Evolutionary conservation across 2,797 vertebrate genomes (phyloP), one percentile per base, ranked within the genome.

Genomic region (Myotis findleyi): DNA sequence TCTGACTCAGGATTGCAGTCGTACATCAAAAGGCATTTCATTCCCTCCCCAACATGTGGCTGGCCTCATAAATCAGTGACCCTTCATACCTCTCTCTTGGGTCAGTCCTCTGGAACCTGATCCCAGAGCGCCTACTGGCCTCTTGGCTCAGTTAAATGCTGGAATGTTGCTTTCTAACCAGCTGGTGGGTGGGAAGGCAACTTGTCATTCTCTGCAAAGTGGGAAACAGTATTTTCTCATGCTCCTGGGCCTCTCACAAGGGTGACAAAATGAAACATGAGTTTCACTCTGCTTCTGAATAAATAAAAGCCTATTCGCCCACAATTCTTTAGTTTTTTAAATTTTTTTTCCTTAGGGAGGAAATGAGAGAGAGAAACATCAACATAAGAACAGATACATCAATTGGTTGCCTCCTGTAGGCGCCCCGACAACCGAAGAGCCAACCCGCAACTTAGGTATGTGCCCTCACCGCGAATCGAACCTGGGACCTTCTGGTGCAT

Each of bases 181-280:
- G 80, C 30, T 1, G 81, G 89, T 49, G 12, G 49, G n/a, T 77
- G 41, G 12, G n/a, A 33, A 36, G 73, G 9, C 55, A 41, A 16
- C 81, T 33, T 80, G 17, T 36, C 91, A 79, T 93, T 96, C 71
- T 91, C 44, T 73, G 30, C 68, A 93, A 97, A 97, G 88, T 51
- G 12, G 83, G 86, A 94, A 95, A 90, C 36, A 94, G 75, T 73
- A 53, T 79, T 71, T 95, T 95, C 96, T 77, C 27, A 81, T 9
- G 75, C 25, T 93, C 21, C 47, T 81, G 71, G 23, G 79, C 72
- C 33, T 93, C 79, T 95, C 91, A 95, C 85, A 91, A 71, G 69
- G 30, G 64, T 72, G 87, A 51, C 88, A 95, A 80, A 80, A 97
- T 89, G 86, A 97, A 96, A 77, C 38, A 87, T 4, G 81, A 17